A percentile compares a stretch with the other conserved stretches of the same genome.
Evolutionary conservation across 2,113 vertebrate genomes (phyloP).

Genomic region (Tyto alba): DNA sequence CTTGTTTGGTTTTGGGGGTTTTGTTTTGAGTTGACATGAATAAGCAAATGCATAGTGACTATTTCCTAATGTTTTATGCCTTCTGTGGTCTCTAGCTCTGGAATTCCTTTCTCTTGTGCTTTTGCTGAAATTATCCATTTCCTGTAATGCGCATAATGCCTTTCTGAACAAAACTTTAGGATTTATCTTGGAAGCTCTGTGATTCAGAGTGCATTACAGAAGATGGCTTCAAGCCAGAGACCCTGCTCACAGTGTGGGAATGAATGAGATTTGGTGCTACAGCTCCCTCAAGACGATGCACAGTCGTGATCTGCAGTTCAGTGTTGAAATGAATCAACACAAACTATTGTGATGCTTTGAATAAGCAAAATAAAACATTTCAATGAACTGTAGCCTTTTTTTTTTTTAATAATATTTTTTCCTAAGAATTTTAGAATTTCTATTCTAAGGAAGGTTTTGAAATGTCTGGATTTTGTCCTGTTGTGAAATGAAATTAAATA

Average conservation of each 20-base stretch:
- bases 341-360: constrained; percentile 30
- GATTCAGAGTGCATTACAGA: neutral
- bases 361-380: neutral
- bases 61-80: neutral
- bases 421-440: neutral
- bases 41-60: neutral
- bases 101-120: neutral
- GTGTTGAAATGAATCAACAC: constrained; percentile 30
- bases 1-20: neutral
- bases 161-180: neutral
- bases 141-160: accelerated
- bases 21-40: neutral
- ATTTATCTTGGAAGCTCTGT: neutral
- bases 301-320: neutral
- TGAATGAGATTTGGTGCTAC: constrained; percentile 30
- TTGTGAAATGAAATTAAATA: neutral
- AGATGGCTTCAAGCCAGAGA: constrained; percentile 3
- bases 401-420: neutral
- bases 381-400: neutral
- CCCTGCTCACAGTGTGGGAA: neutral
- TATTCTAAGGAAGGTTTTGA: neutral
- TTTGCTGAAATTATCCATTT: neutral
- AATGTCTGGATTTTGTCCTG: neutral
- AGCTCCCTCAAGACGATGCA: constrained; percentile 2
- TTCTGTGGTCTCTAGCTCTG: neutral